Conservation (phyloP, 2,113 vertebrate genomes). For the Hemichromis elongatus region DNA sequence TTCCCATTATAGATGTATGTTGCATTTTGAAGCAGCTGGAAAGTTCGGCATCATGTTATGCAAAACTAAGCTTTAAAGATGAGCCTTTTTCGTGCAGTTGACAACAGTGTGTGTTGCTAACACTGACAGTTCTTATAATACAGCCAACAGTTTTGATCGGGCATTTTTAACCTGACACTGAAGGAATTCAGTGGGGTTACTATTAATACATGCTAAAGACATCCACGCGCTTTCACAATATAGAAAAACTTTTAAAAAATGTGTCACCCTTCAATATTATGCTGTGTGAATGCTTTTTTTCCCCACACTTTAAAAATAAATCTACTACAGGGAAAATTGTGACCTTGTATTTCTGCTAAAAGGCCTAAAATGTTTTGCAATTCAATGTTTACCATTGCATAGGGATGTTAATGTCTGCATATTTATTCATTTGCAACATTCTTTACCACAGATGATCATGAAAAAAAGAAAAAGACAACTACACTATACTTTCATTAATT, state of each 20-base stretch:
- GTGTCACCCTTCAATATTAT: background rate
- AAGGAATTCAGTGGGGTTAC: background rate
- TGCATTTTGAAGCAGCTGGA: background rate
- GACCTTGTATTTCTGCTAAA: background rate
- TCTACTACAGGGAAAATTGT: background rate
- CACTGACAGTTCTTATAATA: background rate
- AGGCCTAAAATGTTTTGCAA: background rate
- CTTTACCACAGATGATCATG: background rate
- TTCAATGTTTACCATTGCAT: background rate
- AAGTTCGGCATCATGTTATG: background rate
- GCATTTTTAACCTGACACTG: background rate
- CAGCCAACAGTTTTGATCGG: background rate
- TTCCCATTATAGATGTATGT: background rate
- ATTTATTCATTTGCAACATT: background rate
- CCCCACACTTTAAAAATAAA: background rate
- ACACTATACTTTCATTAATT: background rate
- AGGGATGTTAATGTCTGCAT: background rate
- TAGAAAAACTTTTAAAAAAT: background rate
- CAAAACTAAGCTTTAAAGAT: background rate
- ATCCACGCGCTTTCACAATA: fast-evolving
- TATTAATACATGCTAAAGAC: background rate
- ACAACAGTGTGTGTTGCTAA: background rate
- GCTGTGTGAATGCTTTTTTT: background rate
- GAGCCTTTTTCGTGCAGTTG: background rate
- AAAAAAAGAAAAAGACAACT: background rate